phyloP scores from a whole-genome alignment of 2,113 vertebrate genomes.

The Charadrius vociferus region DNA sequence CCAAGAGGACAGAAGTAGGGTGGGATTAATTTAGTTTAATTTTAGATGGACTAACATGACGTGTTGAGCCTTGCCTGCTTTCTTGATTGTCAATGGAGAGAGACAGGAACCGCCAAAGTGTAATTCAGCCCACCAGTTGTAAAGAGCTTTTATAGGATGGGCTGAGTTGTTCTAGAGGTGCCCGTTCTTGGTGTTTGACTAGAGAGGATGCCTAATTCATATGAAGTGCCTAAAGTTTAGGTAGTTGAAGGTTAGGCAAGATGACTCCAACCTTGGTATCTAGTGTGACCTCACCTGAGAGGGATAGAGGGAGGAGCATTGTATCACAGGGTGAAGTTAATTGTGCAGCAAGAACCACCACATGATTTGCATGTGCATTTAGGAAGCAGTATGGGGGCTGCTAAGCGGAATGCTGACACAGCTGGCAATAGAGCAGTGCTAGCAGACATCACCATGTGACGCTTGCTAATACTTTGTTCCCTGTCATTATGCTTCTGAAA shows the following conservation, averaged over 20 bases:
- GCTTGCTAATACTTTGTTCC: slow-evolving; percentile 33
- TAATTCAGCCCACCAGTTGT: background rate
- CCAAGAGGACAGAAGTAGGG: slow-evolving; percentile 14
- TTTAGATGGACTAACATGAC: slow-evolving; percentile 30
- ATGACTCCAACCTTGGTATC: background rate
- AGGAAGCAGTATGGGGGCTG: background rate
- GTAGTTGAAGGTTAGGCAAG: background rate
- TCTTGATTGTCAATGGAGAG: background rate
- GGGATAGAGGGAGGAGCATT: background rate
- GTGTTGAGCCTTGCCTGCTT: background rate
- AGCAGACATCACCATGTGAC: background rate
- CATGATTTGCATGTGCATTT: slow-evolving; percentile 16
- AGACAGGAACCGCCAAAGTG: background rate
- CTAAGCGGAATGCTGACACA: slow-evolving; percentile 21
- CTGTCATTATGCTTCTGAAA: slow-evolving; percentile 43
- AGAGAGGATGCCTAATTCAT: background rate
- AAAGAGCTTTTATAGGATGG: slow-evolving; percentile 4
- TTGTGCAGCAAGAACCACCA: background rate
- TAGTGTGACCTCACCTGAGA: background rate
- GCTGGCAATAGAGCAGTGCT: background rate
- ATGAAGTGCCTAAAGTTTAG: background rate
- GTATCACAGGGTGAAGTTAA: background rate
- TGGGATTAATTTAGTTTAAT: slow-evolving; percentile 54
- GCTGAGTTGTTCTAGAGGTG: background rate
- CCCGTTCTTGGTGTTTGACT: background rate